These are phyloP conservation scores for Phymastichus coffea DNA, from an alignment of 1,140 invertebrate species.

Conservation along the genomic window DNA sequence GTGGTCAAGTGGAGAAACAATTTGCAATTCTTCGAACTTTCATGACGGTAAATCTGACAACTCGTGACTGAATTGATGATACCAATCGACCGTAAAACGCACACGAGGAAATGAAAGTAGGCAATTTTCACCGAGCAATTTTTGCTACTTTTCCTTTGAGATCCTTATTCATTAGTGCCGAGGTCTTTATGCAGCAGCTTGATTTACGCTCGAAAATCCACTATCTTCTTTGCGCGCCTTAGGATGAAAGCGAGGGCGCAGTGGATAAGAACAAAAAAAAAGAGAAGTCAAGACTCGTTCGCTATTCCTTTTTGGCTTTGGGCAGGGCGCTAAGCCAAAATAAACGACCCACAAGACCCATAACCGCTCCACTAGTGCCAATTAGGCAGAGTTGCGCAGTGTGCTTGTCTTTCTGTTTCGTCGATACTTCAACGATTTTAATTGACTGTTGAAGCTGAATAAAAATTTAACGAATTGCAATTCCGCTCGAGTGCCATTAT, in stretches of 20 bases:
- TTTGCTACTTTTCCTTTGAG: constrained; percentile 8
- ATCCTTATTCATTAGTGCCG: constrained; percentile 18
- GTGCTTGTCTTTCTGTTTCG: background rate
- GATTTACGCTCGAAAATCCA: constrained; percentile 12
- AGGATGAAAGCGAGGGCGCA: no score
- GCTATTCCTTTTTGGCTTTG: background rate
- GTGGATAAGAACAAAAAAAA: constrained; percentile 2
- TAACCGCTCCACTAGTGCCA: no score
- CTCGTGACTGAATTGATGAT: no score
- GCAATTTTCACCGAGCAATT: background rate
- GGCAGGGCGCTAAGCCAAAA: constrained; percentile 11
- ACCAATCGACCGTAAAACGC: no score
- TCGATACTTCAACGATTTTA: no score
- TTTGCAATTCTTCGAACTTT: no score
- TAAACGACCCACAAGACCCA: constrained; percentile 19
- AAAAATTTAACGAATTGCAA: no score
- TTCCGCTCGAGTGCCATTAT: no score
- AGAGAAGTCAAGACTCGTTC: background rate
- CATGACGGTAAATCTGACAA: no score
- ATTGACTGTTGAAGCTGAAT: no score
- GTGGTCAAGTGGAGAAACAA: no score
- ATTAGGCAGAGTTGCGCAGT: constrained; percentile 30
- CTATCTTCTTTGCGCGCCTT: background rate
- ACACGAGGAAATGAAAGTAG: no score
- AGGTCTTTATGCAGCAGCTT: constrained; percentile 15